A percentile compares a stretch with the other conserved stretches of the same genome.
phyloP scores from a whole-genome alignment of 92 coral and sea anemone species.

The Phenganax stokvisi region DNA sequence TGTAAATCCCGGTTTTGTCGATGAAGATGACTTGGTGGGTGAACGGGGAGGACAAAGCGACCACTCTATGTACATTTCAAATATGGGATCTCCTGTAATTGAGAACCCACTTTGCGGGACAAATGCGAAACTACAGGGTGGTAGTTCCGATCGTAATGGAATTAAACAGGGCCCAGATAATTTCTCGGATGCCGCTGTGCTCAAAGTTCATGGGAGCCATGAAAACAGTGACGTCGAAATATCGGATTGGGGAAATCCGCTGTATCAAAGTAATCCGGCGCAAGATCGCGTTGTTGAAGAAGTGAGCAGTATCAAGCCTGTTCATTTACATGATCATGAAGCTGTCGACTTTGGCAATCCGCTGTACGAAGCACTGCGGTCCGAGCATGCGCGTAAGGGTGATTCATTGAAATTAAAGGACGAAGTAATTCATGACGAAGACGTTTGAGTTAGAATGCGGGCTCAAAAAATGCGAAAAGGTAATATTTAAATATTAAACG shows the following conservation, averaged over 20 bases:
- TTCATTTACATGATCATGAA: neutral
- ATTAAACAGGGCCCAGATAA: neutral
- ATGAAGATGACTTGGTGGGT: neutral
- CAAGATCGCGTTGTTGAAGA: neutral
- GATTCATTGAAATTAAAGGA: neutral
- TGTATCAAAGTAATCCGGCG: slow-evolving; percentile 17
- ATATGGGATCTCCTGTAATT: neutral
- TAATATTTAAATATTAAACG: neutral
- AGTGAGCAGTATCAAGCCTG: neutral
- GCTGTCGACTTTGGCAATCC: slow-evolving; percentile 13
- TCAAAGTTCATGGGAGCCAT: neutral
- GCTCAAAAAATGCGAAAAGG: neutral
- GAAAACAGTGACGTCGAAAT: neutral
- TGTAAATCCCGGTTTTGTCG: neutral
- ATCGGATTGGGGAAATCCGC: slow-evolving; percentile 3
- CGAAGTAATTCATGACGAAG: slow-evolving; percentile 10
- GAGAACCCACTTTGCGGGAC: neutral
- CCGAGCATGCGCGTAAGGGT: slow-evolving; percentile 2
- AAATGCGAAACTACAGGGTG: neutral
- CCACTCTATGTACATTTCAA: neutral
- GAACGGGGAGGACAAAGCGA: neutral
- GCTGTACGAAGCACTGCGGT: slow-evolving; percentile 9
- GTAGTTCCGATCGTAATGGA: neutral
- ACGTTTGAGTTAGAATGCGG: slow-evolving; percentile 7
- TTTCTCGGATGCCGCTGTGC: neutral